Evolutionary conservation across 2,888 invertebrate species (phyloP).

Genomic region (Odontocolon sp.): DNA sequence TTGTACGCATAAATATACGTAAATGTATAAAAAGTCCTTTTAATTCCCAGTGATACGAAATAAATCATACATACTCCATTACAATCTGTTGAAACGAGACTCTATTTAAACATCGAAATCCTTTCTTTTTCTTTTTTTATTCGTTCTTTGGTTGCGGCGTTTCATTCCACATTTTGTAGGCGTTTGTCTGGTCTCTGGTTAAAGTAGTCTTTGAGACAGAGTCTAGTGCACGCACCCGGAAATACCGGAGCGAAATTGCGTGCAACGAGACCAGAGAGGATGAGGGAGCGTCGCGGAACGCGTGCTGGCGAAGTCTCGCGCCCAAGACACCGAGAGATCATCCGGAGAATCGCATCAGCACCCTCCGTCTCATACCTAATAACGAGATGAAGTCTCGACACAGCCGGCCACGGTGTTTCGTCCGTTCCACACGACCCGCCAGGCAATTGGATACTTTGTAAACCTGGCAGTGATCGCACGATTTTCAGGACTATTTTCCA

Average conservation of each 20-base stretch:
- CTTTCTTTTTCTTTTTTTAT: not conserved
- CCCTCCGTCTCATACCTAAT: conserved; percentile 58
- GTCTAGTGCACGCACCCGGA: conserved; percentile 61
- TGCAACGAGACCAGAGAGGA: conserved; percentile 58
- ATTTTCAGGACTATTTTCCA: conserved; percentile 16
- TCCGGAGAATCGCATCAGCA: conserved; percentile 45
- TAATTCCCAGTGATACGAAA: too few species aligned
- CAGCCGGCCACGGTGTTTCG: conserved; percentile 43
- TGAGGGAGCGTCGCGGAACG: conserved; percentile 41
- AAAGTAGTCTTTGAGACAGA: conserved; percentile 34
- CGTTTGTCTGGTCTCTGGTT: conserved; percentile 39
- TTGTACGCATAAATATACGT: too few species aligned
- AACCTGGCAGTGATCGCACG: not conserved
- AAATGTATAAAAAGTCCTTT: too few species aligned
- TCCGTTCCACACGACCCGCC: conserved; percentile 31
- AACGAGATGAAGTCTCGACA: conserved; percentile 58
- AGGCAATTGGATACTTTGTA: conserved; percentile 45
- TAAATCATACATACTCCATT: not conserved
- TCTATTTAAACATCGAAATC: too few species aligned
- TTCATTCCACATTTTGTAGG: conserved; percentile 51
- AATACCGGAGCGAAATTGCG: conserved; percentile 63
- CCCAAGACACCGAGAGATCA: conserved; percentile 53
- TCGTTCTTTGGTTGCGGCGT: conserved; percentile 8
- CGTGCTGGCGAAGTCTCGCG: conserved; percentile 41
- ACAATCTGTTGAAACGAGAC: not conserved